Evolutionary conservation across 1,140 invertebrate species (phyloP).

Genomic region (Drosophila pectinifera): DNA sequence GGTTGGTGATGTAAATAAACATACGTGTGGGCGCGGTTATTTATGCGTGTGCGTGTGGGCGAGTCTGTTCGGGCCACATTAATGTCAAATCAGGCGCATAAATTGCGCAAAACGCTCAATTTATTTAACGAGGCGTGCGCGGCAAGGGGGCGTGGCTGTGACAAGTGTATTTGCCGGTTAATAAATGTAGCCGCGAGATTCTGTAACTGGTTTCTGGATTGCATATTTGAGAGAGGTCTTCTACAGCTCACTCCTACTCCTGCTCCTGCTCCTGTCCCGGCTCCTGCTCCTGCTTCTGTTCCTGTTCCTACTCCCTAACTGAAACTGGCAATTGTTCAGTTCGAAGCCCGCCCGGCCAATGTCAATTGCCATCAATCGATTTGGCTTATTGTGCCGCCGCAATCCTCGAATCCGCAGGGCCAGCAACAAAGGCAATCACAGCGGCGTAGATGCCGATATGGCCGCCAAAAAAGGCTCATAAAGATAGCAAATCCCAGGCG

Average conservation of each 20-base stretch:
- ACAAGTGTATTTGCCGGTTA: constrained; percentile 74
- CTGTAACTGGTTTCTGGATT: too few relatives aligned
- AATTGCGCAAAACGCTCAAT: constrained; percentile 83
- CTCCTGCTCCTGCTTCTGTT: too few relatives aligned
- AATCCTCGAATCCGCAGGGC: constrained; percentile 4
- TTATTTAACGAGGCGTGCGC: constrained; percentile 75
- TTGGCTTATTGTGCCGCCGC: constrained; percentile 42
- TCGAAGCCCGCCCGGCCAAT: constrained; percentile 31
- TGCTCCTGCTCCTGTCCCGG: background rate
- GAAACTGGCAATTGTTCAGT: constrained; percentile 64
- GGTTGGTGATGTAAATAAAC: constrained; percentile 82
- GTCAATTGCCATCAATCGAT: constrained; percentile 77
- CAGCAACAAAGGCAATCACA: constrained; percentile 67
- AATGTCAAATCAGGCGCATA: constrained; percentile 85
- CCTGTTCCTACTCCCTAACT: background rate
- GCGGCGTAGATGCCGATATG: constrained; percentile 40
- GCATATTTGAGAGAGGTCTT: constrained; percentile 56
- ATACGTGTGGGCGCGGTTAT: constrained; percentile 49
- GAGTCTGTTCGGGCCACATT: constrained; percentile 76
- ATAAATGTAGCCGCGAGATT: constrained; percentile 73
- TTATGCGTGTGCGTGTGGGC: constrained; percentile 49
- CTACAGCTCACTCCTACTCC: too few relatives aligned
- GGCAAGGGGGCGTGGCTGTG: constrained; percentile 50
- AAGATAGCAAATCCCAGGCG: constrained; percentile 61
- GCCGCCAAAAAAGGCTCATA: constrained; percentile 50